Evolutionary conservation across 2,113 vertebrate species (phyloP).

Genomic region (Heloderma charlesbogerti): DNA sequence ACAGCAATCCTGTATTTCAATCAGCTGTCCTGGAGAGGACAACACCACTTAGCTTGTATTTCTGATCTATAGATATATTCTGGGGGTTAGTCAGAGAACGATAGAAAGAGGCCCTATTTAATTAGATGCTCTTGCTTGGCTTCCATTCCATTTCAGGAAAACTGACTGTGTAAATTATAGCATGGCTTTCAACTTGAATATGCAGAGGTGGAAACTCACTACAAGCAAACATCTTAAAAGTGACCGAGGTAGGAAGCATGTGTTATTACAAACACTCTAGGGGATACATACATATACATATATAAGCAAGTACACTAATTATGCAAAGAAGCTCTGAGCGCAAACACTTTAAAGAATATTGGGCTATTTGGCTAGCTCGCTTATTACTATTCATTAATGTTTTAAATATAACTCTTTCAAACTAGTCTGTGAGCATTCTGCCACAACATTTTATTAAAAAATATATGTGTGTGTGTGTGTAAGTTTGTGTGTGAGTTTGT

Average conservation of each 20-base stretch:
- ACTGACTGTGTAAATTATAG: neutral
- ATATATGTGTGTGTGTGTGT: neutral
- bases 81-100: neutral
- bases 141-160: neutral
- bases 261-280: neutral
- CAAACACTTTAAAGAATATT: slow-evolving; percentile 42
- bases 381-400: slow-evolving; percentile 33
- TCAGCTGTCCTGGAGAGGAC: neutral
- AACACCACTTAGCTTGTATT: neutral
- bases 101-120: neutral
- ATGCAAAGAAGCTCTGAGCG: neutral
- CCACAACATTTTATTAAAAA: slow-evolving; percentile 28
- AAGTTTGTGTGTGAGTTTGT: too few species aligned
- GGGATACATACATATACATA: neutral
- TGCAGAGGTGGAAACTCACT: neutral
- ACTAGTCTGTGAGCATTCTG: neutral
- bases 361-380: slow-evolving; percentile 19
- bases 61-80: neutral
- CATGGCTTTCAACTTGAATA: neutral
- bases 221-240: neutral
- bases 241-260: neutral
- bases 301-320: neutral
- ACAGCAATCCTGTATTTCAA: neutral
- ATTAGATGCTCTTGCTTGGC: slow-evolving; percentile 2
- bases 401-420: slow-evolving; percentile 32